These are phyloP conservation scores for Desmophyllum pertusum DNA, from an alignment of 92 coral and sea anemone genomes.

Conservation along the genomic window DNA sequence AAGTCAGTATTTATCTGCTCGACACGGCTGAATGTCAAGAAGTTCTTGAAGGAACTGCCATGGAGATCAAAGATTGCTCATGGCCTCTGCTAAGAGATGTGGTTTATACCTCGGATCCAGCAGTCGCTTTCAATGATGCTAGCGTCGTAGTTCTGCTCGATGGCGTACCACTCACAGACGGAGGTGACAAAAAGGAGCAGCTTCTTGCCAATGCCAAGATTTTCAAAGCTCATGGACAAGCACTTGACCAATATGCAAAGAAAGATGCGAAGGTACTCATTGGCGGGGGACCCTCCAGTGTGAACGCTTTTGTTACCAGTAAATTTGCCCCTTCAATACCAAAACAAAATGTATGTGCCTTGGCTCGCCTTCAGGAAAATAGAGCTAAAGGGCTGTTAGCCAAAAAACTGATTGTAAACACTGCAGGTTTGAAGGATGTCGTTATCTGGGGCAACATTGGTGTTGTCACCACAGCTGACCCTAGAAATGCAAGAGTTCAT, in stretches of 20 bases:
- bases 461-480: slow-evolving; percentile 64
- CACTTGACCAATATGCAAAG: slow-evolving; percentile 78
- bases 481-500: slow-evolving; percentile 81
- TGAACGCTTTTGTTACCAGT: slow-evolving; percentile 74
- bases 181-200: slow-evolving; percentile 47
- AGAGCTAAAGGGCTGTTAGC: slow-evolving; percentile 90
- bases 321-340: slow-evolving; percentile 93
- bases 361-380: slow-evolving; percentile 89
- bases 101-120: slow-evolving; percentile 70
- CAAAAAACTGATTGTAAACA: slow-evolving; percentile 82
- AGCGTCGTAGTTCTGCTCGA: slow-evolving; percentile 79
- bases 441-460: slow-evolving; percentile 95
- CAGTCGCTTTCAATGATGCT: slow-evolving; percentile 77
- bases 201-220: slow-evolving; percentile 59
- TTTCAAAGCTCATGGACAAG: slow-evolving; percentile 82
- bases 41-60: slow-evolving; percentile 73
- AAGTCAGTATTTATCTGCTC: slow-evolving; percentile 71
- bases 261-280: slow-evolving; percentile 85
- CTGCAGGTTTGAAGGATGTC: slow-evolving; percentile 86
- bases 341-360: slow-evolving; percentile 78
- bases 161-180: slow-evolving; percentile 50
- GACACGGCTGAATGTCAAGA: slow-evolving; percentile 76
- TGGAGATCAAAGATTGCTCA: slow-evolving; percentile 91
- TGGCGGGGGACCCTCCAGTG: slow-evolving; percentile 81
- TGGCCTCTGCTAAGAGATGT: slow-evolving; percentile 86